Conservation (phyloP, 92 coral and sea anemone genomes). For the Montipora capitata region DNA sequence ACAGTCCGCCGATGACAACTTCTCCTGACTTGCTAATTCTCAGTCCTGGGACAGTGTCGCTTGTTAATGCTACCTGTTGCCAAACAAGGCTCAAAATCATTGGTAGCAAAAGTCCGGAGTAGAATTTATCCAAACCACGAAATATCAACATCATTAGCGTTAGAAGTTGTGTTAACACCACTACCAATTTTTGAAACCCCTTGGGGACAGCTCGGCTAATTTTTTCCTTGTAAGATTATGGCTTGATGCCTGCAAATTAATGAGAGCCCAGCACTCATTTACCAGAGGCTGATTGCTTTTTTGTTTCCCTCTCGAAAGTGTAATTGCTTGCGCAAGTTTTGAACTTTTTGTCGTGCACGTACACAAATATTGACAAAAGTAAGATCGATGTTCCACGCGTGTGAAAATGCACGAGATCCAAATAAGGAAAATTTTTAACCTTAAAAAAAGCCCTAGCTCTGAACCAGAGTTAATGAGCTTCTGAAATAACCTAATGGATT, state of each 20-base stretch:
- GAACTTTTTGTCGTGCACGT: slow-evolving; percentile 7
- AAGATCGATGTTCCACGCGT: too few relatives aligned
- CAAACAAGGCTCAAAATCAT: neutral
- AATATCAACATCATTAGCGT: slow-evolving; percentile 3
- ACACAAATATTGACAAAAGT: neutral
- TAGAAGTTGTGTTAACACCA: too few relatives aligned
- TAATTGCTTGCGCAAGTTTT: neutral
- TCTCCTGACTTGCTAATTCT: slow-evolving; percentile 72
- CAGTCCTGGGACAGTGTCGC: slow-evolving; percentile 7
- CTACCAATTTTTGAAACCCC: too few relatives aligned
- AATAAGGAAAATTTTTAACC: too few relatives aligned
- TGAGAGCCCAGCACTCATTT: neutral
- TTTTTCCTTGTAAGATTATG: too few relatives aligned
- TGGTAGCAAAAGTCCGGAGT: neutral
- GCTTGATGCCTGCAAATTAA: neutral
- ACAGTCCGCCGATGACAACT: slow-evolving; percentile 89
- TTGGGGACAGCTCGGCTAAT: too few relatives aligned
- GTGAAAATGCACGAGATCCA: too few relatives aligned
- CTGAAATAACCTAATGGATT: too few relatives aligned
- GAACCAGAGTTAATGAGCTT: too few relatives aligned
- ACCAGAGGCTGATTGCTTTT: neutral
- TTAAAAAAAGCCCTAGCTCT: too few relatives aligned
- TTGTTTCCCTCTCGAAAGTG: neutral
- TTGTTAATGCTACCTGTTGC: neutral
- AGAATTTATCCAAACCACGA: neutral